These are phyloP conservation scores for Drosophila parabipectinata DNA, from an alignment of 1,140 invertebrate species.

Conservation along the genomic window DNA sequence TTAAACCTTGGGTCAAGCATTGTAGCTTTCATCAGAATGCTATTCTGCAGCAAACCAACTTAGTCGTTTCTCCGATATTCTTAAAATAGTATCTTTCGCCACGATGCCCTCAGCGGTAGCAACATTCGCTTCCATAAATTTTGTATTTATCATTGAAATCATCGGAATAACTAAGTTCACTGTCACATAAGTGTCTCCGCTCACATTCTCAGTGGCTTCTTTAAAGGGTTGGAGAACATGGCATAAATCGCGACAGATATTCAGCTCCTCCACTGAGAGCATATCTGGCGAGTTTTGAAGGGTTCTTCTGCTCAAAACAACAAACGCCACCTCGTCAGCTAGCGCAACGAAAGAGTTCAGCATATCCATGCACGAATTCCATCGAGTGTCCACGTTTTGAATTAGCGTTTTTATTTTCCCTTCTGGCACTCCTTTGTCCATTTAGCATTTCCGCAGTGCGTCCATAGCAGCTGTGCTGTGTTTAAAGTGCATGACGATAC, in stretches of 20 bases:
- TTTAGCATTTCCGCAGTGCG: too few relatives aligned
- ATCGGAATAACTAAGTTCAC: not conserved
- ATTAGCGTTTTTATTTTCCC: slow-evolving; percentile 2
- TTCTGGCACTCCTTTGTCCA: slow-evolving; percentile 1
- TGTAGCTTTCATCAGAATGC: not conserved
- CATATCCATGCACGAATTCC: too few relatives aligned
- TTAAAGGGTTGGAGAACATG: slow-evolving; percentile 12
- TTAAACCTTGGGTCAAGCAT: too few relatives aligned
- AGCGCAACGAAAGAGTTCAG: too few relatives aligned
- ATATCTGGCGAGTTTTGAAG: not conserved
- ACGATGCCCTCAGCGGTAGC: slow-evolving; percentile 1
- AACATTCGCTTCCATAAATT: not conserved
- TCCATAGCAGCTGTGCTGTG: too few relatives aligned
- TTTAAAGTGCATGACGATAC: too few relatives aligned
- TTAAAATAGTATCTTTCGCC: slow-evolving; percentile 7
- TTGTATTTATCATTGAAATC: slow-evolving; percentile 10
- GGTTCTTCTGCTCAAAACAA: too few relatives aligned
- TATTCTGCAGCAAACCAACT: slow-evolving; percentile 13
- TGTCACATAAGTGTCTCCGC: not conserved
- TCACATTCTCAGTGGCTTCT: slow-evolving; percentile 10
- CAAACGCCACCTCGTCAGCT: too few relatives aligned
- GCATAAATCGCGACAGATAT: slow-evolving; percentile 11
- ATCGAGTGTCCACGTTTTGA: not conserved
- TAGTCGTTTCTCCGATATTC: slow-evolving; percentile 2
- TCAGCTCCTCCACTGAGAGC: slow-evolving; percentile 1